Conservation (phyloP, 92 coral and sea anemone species). For the Bergia sp. region DNA sequence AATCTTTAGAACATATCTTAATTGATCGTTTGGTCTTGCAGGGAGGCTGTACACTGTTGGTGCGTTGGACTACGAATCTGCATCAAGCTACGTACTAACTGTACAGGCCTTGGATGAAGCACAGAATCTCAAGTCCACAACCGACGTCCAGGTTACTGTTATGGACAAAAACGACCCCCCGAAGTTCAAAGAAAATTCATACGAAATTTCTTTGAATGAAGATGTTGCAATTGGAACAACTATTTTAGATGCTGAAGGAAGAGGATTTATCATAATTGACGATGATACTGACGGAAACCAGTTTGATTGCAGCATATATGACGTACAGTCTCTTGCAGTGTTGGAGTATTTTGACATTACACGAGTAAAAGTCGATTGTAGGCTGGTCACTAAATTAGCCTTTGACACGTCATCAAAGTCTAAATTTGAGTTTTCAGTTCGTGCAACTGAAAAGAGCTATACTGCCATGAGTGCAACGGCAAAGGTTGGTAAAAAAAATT, state of each 20-base stretch:
- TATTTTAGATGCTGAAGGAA: slow-evolving; percentile 42
- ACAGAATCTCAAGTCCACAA: slow-evolving; percentile 48
- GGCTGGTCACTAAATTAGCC: slow-evolving; percentile 54
- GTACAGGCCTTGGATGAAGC: slow-evolving; percentile 69
- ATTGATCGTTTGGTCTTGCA: slow-evolving; percentile 5
- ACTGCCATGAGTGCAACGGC: slow-evolving; percentile 72
- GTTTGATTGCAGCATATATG: slow-evolving; percentile 70
- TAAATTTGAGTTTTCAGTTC: slow-evolving; percentile 65
- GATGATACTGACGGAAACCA: slow-evolving; percentile 55
- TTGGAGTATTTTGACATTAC: slow-evolving; percentile 64
- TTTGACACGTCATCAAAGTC: slow-evolving; percentile 62
- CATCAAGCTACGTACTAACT: slow-evolving; percentile 55
- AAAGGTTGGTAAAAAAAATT: slow-evolving; percentile 32
- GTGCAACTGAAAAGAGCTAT: slow-evolving; percentile 72
- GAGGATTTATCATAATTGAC: slow-evolving; percentile 67
- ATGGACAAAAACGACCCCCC: slow-evolving; percentile 77
- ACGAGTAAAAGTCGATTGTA: slow-evolving; percentile 68
- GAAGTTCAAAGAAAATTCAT: slow-evolving; percentile 55
- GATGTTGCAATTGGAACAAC: slow-evolving; percentile 62
- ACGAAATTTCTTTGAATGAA: slow-evolving; percentile 63
- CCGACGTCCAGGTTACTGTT: slow-evolving; percentile 61
- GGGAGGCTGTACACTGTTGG: slow-evolving; percentile 66
- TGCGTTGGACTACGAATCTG: slow-evolving; percentile 77
- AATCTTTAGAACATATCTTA: no score
- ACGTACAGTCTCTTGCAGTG: slow-evolving; percentile 56